Evolutionary conservation across 2,113 vertebrate genomes (phyloP), one percentile per base, ranked within the genome.

Genomic region (Myotis yumanensis): DNA sequence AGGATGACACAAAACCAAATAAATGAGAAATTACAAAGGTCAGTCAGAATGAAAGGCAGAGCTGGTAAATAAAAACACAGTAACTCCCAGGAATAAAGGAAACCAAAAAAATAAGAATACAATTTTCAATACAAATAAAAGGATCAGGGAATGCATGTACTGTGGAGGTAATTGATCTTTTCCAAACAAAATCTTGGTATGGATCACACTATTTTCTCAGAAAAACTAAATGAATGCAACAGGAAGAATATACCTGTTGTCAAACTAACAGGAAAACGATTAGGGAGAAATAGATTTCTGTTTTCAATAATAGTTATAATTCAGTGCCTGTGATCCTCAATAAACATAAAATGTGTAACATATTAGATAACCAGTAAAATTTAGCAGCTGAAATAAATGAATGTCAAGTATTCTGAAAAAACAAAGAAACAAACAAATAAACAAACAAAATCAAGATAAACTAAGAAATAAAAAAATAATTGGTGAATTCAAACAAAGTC

Each of bases 11-110:
- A 68, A 90, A 75, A 88, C 40, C 90, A 52, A 82, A 90, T 89
- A 94, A 77, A 76, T 77, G 95, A 88, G 75, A 93, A 83, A 92
- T 93, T 85, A 68, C 14, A 95, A 89, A 94, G 35, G 48, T 94
- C 82, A 95, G 54, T 68, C 46, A 57, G 32, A 93, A 92, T 85
- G 51, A 83, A 95, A 89, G 22, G 28, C 62, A 86, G 73, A 85
- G 59, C 51, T 86, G 30, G 28, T 73, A 92, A 95, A 40, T 46
- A 59, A 87, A 93, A 90, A 73, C 23, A 75, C 16, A 88, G n/a
- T 32, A 86, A 71, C 57, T 15, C 25, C 48, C 30, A 86, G n/a
- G 95, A 88, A 77, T 37, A 86, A 79, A 95, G 57, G 25, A 22
- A 83, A 57, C 1, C 1, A 51, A 76, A 5, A 48, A 77, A 73